A percentile compares a stretch with the other conserved stretches of the same genome.
These are phyloP conservation scores for Hydropotes inermis DNA, from an alignment of 2,113 vertebrate species.

Conservation along the genomic window DNA sequence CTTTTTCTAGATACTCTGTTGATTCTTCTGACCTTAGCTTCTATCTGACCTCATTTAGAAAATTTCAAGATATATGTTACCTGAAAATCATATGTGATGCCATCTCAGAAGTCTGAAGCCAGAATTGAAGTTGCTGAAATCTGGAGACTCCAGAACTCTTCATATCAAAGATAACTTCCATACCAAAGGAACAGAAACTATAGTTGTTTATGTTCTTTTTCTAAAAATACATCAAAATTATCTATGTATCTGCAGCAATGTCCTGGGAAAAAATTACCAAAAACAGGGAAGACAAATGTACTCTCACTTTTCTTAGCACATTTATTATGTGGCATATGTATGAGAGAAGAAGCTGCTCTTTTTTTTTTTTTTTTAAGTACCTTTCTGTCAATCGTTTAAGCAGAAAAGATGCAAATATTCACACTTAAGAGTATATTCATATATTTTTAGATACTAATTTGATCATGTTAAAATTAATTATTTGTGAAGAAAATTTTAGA, in stretches of 20 bases:
- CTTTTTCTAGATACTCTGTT: background rate
- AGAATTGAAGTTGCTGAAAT: background rate
- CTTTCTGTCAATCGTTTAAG: background rate
- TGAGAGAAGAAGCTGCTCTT: background rate
- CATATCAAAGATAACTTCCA: background rate
- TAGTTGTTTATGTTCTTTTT: background rate
- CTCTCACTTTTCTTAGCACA: slow-evolving; percentile 18
- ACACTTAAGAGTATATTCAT: background rate
- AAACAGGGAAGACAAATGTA: background rate
- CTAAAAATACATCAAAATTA: background rate
- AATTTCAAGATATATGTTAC: background rate
- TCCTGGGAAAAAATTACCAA: background rate
- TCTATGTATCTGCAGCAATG: background rate
- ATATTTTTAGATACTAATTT: slow-evolving; percentile 29
- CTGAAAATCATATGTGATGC: background rate
- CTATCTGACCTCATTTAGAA: background rate
- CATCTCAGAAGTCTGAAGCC: background rate
- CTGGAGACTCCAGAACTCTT: background rate
- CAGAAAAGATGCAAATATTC: slow-evolving; percentile 4
- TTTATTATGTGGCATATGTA: slow-evolving; percentile 35
- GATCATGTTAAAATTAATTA: background rate
- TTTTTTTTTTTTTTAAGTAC: slow-evolving; percentile 9
- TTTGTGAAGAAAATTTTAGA: background rate
- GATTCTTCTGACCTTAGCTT: background rate
- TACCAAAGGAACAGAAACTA: background rate